Evolutionary conservation across 2,888 invertebrate genomes (phyloP).

Genomic region (Pheosia tremula): DNA sequence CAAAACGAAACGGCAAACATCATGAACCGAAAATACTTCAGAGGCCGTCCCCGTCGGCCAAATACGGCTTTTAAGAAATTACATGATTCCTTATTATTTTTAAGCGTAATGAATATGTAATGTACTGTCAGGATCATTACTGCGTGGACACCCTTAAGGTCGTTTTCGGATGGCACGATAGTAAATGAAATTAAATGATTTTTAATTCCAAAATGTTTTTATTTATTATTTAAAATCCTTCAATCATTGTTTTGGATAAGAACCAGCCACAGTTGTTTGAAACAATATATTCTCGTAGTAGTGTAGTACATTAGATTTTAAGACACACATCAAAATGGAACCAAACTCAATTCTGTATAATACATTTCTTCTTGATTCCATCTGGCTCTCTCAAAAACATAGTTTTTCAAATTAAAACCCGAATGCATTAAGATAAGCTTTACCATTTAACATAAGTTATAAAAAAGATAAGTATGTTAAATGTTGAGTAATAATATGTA

Average conservation of each 20-base stretch:
- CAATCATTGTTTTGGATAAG: conserved; percentile 9
- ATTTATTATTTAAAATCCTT: conserved; percentile 24
- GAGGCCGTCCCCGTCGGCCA: too few species aligned
- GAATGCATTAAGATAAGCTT: too few species aligned
- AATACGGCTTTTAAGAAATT: too few species aligned
- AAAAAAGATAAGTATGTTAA: background rate
- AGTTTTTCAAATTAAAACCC: too few species aligned
- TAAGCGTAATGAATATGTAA: too few species aligned
- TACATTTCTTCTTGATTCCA: too few species aligned
- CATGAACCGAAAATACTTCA: too few species aligned
- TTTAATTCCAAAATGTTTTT: conserved; percentile 31
- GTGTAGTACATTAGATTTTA: background rate
- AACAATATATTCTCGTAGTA: background rate
- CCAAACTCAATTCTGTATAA: background rate
- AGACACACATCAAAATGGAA: background rate
- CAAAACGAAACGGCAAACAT: too few species aligned
- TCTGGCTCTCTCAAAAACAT: too few species aligned
- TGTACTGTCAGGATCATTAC: too few species aligned
- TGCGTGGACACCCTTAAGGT: too few species aligned
- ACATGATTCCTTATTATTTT: too few species aligned
- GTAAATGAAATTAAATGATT: conserved; percentile 22
- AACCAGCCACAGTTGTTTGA: background rate
- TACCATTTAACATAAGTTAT: background rate
- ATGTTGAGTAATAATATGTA: background rate
- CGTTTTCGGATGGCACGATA: background rate